Evolutionary conservation across 2,888 invertebrate species (phyloP).

Genomic region (Bellardia pandia): DNA sequence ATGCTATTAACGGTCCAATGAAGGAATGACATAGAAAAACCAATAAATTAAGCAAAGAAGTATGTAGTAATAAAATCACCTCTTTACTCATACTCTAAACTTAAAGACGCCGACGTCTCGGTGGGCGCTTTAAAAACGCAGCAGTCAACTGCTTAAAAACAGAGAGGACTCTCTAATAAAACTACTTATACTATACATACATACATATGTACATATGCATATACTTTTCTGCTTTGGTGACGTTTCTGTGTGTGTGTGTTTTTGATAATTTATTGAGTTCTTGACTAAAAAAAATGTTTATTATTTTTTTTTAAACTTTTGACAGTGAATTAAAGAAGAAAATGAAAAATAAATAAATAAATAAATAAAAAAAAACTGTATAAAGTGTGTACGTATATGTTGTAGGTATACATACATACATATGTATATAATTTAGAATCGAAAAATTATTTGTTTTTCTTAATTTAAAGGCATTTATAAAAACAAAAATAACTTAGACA

Average conservation of each 20-base stretch:
- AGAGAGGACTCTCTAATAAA: background rate
- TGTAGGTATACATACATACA: too few species aligned
- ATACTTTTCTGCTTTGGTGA: background rate
- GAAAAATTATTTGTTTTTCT: background rate
- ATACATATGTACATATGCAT: background rate
- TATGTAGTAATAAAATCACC: background rate
- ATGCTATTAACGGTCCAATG: constrained; percentile 6
- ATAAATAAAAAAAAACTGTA: constrained; percentile 1
- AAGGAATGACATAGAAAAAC: constrained; percentile 5
- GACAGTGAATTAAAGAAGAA: constrained; percentile 34
- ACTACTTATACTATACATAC: background rate
- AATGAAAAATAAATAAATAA: constrained; percentile 52
- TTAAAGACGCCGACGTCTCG: background rate
- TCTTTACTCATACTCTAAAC: background rate
- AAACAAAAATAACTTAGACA: constrained; percentile 15
- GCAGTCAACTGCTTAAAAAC: background rate
- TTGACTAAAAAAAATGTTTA: constrained; percentile 32
- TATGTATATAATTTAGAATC: background rate
- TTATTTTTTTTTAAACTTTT: constrained; percentile 32
- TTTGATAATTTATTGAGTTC: constrained; percentile 51
- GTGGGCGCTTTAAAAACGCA: background rate
- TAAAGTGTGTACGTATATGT: background rate
- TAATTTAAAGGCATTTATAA: constrained; percentile 36
- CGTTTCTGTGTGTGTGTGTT: constrained; percentile 1
- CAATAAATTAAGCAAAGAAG: constrained; percentile 1